Evolutionary conservation across 2,888 invertebrate genomes (phyloP).

Genomic region (Cheilosia grossa): DNA sequence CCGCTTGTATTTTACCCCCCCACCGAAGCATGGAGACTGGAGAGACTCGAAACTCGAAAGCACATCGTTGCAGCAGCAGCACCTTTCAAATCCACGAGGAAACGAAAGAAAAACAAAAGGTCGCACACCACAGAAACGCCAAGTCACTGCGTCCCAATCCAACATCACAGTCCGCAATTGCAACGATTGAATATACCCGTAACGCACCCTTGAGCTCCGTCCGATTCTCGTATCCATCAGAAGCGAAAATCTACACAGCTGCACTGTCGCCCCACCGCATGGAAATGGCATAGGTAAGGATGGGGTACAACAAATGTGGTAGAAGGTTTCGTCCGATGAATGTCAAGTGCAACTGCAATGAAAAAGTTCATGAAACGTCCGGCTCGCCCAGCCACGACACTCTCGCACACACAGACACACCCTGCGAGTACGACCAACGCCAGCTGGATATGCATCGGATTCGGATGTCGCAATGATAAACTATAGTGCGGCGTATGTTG

Average conservation of each 20-base stretch:
- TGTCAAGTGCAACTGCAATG: slow-evolving; percentile 72
- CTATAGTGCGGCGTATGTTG: slow-evolving; percentile 21
- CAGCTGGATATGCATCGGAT: slow-evolving; percentile 48
- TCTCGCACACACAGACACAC: slow-evolving; percentile 40
- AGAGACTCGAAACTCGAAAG: neutral
- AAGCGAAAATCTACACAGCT: slow-evolving; percentile 25
- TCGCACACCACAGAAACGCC: slow-evolving; percentile 22
- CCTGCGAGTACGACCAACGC: slow-evolving; percentile 13
- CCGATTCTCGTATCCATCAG: slow-evolving; percentile 31
- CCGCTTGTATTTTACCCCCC: slow-evolving; percentile 21
- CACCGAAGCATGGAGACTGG: neutral
- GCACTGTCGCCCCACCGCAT: slow-evolving; percentile 1
- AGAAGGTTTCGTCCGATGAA: slow-evolving; percentile 64
- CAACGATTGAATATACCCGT: slow-evolving; percentile 16
- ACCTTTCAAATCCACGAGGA: neutral
- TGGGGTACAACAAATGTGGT: slow-evolving; percentile 18
- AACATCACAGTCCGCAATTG: slow-evolving; percentile 33
- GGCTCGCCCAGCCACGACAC: slow-evolving; percentile 63
- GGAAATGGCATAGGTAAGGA: slow-evolving; percentile 11
- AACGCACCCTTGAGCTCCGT: slow-evolving; percentile 60
- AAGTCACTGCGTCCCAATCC: slow-evolving; percentile 18
- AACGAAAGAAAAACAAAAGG: slow-evolving; percentile 38
- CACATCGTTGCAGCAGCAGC: neutral
- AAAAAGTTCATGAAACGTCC: slow-evolving; percentile 65
- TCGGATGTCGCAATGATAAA: slow-evolving; percentile 57